Evolutionary conservation across 2,113 vertebrate genomes (phyloP), one percentile per base, ranked within the genome.

Genomic region (Phalacrocorax carbo): DNA sequence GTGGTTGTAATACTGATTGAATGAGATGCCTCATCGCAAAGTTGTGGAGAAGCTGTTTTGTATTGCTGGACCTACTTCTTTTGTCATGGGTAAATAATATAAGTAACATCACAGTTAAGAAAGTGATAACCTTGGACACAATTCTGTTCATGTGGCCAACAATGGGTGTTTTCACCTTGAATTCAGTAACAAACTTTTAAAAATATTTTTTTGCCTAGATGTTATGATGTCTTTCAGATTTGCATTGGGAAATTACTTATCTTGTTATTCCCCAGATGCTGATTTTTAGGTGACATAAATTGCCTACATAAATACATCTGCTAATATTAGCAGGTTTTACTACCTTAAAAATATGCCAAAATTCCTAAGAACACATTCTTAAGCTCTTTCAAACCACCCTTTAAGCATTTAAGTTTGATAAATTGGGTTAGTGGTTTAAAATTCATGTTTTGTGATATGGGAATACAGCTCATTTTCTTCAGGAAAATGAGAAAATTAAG

Each of bases 401-500:
- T 90, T 92, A 93, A 60, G 26, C 79, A 82, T 93, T 94, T 88
- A 95, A 71, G 54, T 91, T 93, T 46, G 90, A 88, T 94, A 88
- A 93, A 88, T 91, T 88, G 38, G 49, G 38, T 68, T 91, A 86
- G 90, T 86, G 42, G 70, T 95, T 96, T 93, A 91, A 97, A 96
- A 88, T 90, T 95, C 96, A 96, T 96, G 90, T 65, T 91, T 71
- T 93, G 82, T 89, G 96, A 26, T 88, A 58, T 78, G 94, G 94
- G 96, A 97, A 94, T 95, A 93, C 68, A 87, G 61, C 84, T 95
- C 70, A 90, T 96, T 97, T 97, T 95, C 94, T 94, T 77, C 90
- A 94, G 86, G 73, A 94, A 96, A 97, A 94, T 97, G 88, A 97
- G 94, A 97, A 97, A 96, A 94, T 94, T 94, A 96, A 91, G 75